These are phyloP conservation scores for Acrobasis consociella DNA, from an alignment of 2,888 invertebrate genomes.

Conservation along the genomic window DNA sequence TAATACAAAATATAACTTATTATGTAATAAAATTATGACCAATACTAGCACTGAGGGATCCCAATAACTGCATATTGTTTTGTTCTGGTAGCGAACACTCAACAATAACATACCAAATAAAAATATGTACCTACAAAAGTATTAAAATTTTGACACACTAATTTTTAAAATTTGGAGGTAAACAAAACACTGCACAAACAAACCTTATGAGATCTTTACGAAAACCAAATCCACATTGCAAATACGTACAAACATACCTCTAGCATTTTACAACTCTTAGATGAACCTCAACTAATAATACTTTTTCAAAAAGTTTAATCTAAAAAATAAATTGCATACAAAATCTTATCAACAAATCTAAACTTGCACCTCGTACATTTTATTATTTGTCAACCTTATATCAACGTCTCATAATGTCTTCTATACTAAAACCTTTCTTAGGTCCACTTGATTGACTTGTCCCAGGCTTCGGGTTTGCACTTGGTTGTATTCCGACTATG, in stretches of 20 bases:
- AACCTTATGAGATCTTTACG: constrained; percentile 82
- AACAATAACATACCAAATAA: constrained; percentile 56
- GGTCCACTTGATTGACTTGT: constrained; percentile 84
- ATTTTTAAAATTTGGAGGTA: constrained; percentile 79
- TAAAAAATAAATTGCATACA: constrained; percentile 15
- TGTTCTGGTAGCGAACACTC: constrained; percentile 47
- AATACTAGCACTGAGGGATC: constrained; percentile 51
- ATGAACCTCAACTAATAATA: constrained; percentile 72
- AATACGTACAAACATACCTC: constrained; percentile 73
- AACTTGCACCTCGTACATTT: constrained; percentile 20
- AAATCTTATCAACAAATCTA: constrained; percentile 4
- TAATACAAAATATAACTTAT: constrained; percentile 31
- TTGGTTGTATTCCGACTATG: constrained; percentile 78
- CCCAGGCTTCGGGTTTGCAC: constrained; percentile 73
- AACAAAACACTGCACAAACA: constrained; percentile 83
- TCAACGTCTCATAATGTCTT: constrained; percentile 94
- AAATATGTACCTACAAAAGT: constrained; percentile 46
- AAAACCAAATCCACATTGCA: constrained; percentile 78
- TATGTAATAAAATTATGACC: constrained; percentile 36
- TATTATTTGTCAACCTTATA: constrained; percentile 30
- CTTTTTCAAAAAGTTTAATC: constrained; percentile 52
- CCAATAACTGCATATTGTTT: constrained; percentile 48
- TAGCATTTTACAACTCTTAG: constrained; percentile 58
- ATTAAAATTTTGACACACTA: constrained; percentile 54
- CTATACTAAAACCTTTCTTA: constrained; percentile 94